These are phyloP conservation scores for Littorina saxatilis DNA, from an alignment of 1,140 invertebrate species.

Conservation along the genomic window DNA sequence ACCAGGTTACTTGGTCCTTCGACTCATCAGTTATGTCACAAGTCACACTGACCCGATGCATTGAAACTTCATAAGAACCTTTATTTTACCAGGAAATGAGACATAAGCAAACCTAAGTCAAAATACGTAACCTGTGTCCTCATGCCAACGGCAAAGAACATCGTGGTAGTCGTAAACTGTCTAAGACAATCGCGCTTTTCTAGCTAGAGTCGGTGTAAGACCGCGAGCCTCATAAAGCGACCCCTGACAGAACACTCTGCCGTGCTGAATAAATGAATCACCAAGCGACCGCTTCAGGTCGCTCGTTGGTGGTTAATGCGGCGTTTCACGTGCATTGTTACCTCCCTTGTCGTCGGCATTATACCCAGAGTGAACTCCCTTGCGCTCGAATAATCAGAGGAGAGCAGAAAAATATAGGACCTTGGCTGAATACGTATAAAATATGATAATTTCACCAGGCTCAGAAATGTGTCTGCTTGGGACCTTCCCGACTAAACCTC, in stretches of 20 bases:
- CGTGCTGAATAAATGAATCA: background rate
- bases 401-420: background rate
- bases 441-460: slow-evolving; percentile 23
- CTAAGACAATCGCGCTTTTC: background rate
- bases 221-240: background rate
- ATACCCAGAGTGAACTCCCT: background rate
- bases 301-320: background rate
- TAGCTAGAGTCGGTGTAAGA: background rate
- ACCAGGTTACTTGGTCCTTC: too few species aligned
- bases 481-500: background rate
- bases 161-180: too few species aligned
- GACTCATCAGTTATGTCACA: too few species aligned
- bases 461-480: background rate
- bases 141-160: too few species aligned
- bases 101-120: too few species aligned
- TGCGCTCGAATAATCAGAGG: slow-evolving; percentile 15
- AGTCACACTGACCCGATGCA: too few species aligned
- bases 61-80: too few species aligned
- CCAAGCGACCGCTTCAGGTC: background rate
- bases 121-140: too few species aligned
- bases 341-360: background rate
- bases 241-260: background rate
- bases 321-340: background rate
- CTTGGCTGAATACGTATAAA: slow-evolving; percentile 8
- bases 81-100: too few species aligned